phyloP scores from a whole-genome alignment of 2,113 vertebrate genomes.

The Pipa parva region DNA sequence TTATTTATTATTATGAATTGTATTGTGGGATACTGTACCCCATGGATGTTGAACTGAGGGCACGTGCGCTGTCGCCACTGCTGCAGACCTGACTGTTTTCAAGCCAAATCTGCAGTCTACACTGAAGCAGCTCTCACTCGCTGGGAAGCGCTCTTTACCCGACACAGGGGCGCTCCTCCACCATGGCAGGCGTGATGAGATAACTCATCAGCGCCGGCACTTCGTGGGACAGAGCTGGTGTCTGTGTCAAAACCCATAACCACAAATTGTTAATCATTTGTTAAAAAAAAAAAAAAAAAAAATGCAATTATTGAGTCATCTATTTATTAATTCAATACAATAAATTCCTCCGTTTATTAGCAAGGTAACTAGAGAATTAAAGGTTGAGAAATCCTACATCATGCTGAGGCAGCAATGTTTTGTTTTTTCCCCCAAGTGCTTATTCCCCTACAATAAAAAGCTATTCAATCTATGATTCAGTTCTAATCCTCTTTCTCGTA shows the following conservation, averaged over 20 bases:
- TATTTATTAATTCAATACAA: constrained; percentile 52
- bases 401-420: constrained; percentile 49
- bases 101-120: too few species aligned
- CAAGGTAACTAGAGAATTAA: constrained; percentile 34
- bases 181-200: too few species aligned
- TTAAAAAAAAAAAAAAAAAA: background rate
- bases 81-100: too few species aligned
- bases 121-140: too few species aligned
- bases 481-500: constrained; percentile 70
- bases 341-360: constrained; percentile 52
- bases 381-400: constrained; percentile 18
- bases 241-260: background rate
- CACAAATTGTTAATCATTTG: background rate
- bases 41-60: too few species aligned
- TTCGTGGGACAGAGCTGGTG: too few species aligned
- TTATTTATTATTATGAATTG: too few species aligned
- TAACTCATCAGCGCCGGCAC: too few species aligned
- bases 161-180: too few species aligned
- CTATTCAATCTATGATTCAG: constrained; percentile 58
- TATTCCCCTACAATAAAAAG: constrained; percentile 51
- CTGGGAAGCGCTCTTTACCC: too few species aligned
- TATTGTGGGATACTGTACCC: too few species aligned
- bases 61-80: too few species aligned
- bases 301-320: background rate
- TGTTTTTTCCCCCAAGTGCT: constrained; percentile 44